Base-by-base conservation (phyloP, 2,888 invertebrate genomes). In the Hofmannophila pseudospretella region DNA sequence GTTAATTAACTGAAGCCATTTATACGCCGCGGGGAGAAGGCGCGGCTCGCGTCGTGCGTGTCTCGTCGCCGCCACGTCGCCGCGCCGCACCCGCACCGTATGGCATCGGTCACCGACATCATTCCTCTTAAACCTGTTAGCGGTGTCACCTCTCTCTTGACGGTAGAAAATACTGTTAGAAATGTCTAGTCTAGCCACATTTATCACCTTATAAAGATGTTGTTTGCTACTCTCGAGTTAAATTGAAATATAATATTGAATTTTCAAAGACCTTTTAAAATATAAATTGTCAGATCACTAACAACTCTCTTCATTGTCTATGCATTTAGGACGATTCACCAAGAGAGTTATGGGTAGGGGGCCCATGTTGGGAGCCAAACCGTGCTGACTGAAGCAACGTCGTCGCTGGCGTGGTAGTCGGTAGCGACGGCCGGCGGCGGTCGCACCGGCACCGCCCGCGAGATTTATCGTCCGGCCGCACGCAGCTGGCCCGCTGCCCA, bases 1-100 rank as follows among this genome's bases (percentile, higher is more conserved):
- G 73, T 84, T 85, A 86, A 86, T 85, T 86, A 86, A 82, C 80
- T 82, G 85, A 86, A 86, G 85, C 85, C 85, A 77, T 85, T 81
- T 78, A 74, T 74, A 68, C 75, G 67, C 61, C 47, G 55, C 63
- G 68, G 59, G 67, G 51, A 49, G 56, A 53, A 62, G 60, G 56
- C 49, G 53, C 27, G 11, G 10, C 42, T 36, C 41, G 39, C 44
- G 54, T 49, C 49, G 45, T 47, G 51, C 46, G 55, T 47, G n/a
- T 1, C 54, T 51, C 54, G 47, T 3, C 48, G 49, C 39, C 41
- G n/a, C n/a, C n/a, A n/a, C n/a, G n/a, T n/a, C 40, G 40, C 44
- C 32, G 38, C 39, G 43, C 27, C 32, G 36, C 25, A 29, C 37
- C 38, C 38, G 42, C 44, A 26, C 37, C 38, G 38, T 69, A 68